These are phyloP conservation scores for Poeciliopsis retropinna DNA, from an alignment of 2,113 vertebrate genomes.

Conservation along the genomic window DNA sequence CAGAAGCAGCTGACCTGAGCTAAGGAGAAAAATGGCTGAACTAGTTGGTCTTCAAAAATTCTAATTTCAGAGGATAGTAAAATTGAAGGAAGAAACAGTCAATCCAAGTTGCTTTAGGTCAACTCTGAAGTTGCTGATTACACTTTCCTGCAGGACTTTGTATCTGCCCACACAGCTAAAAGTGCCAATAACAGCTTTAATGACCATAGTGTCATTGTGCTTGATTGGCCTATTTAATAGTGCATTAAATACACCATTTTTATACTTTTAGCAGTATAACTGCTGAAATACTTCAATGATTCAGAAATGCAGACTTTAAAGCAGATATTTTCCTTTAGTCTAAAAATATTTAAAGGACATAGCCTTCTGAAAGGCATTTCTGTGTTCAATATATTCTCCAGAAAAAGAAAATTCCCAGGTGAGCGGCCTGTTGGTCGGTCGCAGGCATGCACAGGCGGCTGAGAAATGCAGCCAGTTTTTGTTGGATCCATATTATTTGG, in stretches of 20 bases:
- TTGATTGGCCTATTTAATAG: not conserved
- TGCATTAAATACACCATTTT: not conserved
- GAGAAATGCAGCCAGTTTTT: conserved; percentile 34
- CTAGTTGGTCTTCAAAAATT: too few species aligned
- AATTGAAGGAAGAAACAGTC: not conserved
- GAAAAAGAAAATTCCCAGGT: conserved; percentile 45
- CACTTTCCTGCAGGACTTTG: not conserved
- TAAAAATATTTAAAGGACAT: conserved; percentile 15
- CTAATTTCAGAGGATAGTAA: too few species aligned
- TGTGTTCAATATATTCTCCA: conserved; percentile 39
- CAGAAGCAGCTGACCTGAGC: not conserved
- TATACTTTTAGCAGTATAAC: not conserved
- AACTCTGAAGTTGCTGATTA: not conserved
- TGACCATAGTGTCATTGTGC: not conserved
- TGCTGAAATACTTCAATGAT: not conserved
- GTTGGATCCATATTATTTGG: conserved; percentile 63
- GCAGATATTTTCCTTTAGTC: conserved; percentile 18
- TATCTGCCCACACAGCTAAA: not conserved
- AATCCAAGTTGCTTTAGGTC: not conserved
- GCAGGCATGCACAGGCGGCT: conserved; percentile 19
- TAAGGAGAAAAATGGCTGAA: not conserved
- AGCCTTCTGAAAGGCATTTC: conserved; percentile 20
- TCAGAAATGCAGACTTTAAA: not conserved
- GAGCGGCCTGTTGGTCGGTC: conserved; percentile 27
- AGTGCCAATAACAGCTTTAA: too few species aligned